Evolutionary conservation across 2,888 invertebrate species (phyloP), one percentile per base, ranked within the genome.

Genomic region (Spodoptera picta): DNA sequence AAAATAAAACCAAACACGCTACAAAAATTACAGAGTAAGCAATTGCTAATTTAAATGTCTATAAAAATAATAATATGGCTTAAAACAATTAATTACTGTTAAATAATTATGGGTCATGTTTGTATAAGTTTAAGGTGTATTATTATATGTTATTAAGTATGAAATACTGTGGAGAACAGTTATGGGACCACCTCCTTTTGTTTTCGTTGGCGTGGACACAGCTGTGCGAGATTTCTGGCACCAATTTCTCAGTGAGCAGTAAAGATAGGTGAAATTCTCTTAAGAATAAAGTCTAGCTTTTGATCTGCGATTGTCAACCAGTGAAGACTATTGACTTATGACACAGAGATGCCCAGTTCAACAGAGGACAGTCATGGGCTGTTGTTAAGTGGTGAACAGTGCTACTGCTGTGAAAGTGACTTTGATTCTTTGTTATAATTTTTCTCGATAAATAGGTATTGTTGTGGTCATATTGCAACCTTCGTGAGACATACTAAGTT

Each of bases 161-260:
- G 43, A 51, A 24, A n/a, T 48, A 63, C 69, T 52, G 51, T 44
- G 45, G 44, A 9, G 19, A 45, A 71, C 66, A 50, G 71, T 71
- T 66, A 64, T 9, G 23, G 10, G 27, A 27, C n/a, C 49, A 36
- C 53, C 54, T 46, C 24, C 19, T 65, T 36, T 53, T 31, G n/a
- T 36, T 2, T 1, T 36, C 4, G 65, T 64, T 31, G 65, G 65
- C 45, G 71, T 46, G 5, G 14, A 24, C 27, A 7, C 43, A 65
- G 65, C 46, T 69, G 36, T 51, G 19, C 14, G 27, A 43, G 24
- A 27, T 19, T 42, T 50, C 9, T 47, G 46, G 23, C 51, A 49
- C 43, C 46, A 7, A 27, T 69, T 41, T 1, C 23, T 9, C 23
- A 12, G 11, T 24, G 36, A 43, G 24, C 10, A 31, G 49, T n/a